Conservation (phyloP, 2,113 vertebrate species). For the Campylomormyrus numenius region DNA sequence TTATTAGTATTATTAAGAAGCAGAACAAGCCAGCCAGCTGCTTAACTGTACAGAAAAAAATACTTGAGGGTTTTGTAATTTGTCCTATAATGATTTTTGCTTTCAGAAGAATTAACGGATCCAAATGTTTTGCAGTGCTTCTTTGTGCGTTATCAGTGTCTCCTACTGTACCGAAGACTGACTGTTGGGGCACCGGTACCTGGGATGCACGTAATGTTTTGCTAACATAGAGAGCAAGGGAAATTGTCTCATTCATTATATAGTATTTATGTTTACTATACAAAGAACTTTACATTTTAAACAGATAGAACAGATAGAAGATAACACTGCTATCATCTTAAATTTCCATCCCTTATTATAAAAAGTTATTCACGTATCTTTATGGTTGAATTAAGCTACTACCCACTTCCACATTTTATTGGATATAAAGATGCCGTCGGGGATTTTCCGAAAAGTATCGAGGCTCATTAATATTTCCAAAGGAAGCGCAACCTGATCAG, state of each 20-base stretch:
- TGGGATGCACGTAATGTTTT: not conserved
- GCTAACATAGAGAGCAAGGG: not conserved
- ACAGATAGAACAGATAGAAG: not conserved
- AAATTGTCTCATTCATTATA: not conserved
- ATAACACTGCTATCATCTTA: not conserved
- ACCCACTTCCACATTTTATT: not conserved
- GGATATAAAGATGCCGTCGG: not conserved
- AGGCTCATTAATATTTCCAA: not conserved
- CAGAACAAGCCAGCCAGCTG: not conserved
- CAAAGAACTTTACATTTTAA: not conserved
- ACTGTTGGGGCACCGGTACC: not conserved
- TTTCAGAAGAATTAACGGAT: not conserved
- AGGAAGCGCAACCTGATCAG: not conserved
- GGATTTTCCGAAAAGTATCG: not conserved
- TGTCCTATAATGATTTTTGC: not conserved
- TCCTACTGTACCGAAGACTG: not conserved
- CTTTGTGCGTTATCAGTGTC: not conserved
- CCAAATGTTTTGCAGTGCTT: not conserved
- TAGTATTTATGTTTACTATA: not conserved
- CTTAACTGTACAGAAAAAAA: not conserved
- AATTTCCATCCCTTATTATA: not conserved
- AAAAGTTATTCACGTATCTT: not conserved
- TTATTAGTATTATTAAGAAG: not conserved
- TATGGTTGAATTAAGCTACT: not conserved
- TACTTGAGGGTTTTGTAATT: not conserved